A percentile compares a stretch with the other conserved stretches of the same genome.
phyloP scores from a whole-genome alignment of 2,888 invertebrate species.

The Pinctada fucata region DNA sequence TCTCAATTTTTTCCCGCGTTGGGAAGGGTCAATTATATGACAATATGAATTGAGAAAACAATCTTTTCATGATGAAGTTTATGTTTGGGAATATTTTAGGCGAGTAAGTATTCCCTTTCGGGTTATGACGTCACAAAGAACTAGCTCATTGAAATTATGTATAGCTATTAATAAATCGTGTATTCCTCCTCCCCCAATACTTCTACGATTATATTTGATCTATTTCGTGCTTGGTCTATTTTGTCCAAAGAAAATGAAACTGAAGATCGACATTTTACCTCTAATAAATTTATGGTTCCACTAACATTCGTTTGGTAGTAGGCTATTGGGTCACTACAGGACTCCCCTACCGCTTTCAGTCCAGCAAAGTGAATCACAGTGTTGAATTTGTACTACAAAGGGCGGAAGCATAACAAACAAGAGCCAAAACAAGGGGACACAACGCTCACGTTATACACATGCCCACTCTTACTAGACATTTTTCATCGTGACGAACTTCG shows the following conservation, averaged over 20 bases:
- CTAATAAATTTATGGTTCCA: slow-evolving; percentile 91
- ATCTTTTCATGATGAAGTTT: not conserved
- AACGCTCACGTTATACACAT: not conserved
- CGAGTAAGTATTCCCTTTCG: not conserved
- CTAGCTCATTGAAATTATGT: too few species aligned
- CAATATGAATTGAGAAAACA: not conserved
- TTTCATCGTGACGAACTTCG: too few species aligned
- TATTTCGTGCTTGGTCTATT: not conserved
- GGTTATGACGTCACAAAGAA: too few species aligned
- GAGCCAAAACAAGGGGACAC: too few species aligned
- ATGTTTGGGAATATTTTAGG: not conserved
- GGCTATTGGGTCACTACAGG: slow-evolving; percentile 91
- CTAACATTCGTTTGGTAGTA: slow-evolving; percentile 96
- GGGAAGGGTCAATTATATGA: not conserved
- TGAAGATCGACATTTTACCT: slow-evolving; percentile 81
- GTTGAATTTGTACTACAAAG: slow-evolving; percentile 88
- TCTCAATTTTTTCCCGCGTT: too few species aligned
- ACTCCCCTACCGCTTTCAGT: slow-evolving; percentile 95
- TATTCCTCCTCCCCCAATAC: too few species aligned
- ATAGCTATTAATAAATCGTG: not conserved
- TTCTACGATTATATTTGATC: too few species aligned
- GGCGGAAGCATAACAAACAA: not conserved
- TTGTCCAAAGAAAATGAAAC: not conserved
- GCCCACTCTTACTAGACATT: not conserved
- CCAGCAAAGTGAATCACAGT: slow-evolving; percentile 97